These are phyloP conservation scores for Phalacrocorax brasilianus DNA, from an alignment of 2,113 vertebrate genomes.

Conservation along the genomic window DNA sequence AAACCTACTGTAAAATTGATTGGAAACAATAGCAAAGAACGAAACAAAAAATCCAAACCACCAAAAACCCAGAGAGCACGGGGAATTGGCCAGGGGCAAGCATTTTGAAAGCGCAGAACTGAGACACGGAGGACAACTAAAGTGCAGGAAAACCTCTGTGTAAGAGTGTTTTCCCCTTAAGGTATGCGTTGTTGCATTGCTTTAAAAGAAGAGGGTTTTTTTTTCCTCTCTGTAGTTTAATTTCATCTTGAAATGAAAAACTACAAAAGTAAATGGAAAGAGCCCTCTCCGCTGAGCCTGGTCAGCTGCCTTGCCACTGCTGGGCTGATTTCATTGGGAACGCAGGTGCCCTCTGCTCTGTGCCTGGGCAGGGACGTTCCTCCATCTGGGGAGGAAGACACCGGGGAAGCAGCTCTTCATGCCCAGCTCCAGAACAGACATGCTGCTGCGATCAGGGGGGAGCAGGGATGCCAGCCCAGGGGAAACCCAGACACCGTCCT, in stretches of 20 bases:
- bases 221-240: slow-evolving; percentile 34
- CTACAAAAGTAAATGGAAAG: slow-evolving; percentile 38
- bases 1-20: not conserved
- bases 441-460: rapidly evolving
- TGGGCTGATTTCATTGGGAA: not conserved
- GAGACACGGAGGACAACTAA: not conserved
- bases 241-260: slow-evolving; percentile 61
- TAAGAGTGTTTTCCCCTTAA: slow-evolving; percentile 29
- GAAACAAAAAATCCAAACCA: not conserved
- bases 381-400: too few species aligned
- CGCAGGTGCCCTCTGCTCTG: not conserved
- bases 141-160: slow-evolving; percentile 35
- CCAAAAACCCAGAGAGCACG: rapidly evolving
- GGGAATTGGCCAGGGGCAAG: not conserved
- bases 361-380: not conserved
- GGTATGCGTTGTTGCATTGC: slow-evolving; percentile 43
- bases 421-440: not conserved
- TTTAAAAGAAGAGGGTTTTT: not conserved
- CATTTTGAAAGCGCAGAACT: not conserved
- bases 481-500: rapidly evolving
- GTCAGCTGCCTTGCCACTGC: not conserved
- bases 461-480: rapidly evolving
- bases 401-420: not conserved
- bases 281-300: not conserved
- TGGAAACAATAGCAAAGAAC: not conserved